Percentiles rank a stretch among this genome's conserved stretches.
Evolutionary conservation across 2,113 vertebrate genomes (phyloP).

Genomic region (Callionymus lyra): DNA sequence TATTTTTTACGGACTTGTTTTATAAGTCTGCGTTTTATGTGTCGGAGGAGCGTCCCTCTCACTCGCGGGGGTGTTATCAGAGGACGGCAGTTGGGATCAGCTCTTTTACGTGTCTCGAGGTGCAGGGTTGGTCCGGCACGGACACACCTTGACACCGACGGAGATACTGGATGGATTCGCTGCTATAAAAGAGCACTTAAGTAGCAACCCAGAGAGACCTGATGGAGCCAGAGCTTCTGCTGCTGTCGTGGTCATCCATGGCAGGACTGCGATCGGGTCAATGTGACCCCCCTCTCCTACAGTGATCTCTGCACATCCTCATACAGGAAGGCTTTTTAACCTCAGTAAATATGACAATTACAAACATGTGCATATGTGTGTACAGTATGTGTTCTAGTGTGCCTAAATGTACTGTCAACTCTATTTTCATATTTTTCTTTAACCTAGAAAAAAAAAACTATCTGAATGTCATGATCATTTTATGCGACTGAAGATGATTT

Average conservation of each 20-base stretch:
- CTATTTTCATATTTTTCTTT: slow-evolving; percentile 78
- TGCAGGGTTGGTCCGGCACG: slow-evolving; percentile 3
- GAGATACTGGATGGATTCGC: slow-evolving; percentile 27
- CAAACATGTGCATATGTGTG: slow-evolving; percentile 86
- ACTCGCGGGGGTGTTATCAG: neutral
- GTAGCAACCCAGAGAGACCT: slow-evolving; percentile 36
- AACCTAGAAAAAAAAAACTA: slow-evolving; percentile 61
- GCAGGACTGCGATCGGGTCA: slow-evolving; percentile 3
- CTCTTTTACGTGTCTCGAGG: neutral
- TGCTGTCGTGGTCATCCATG: slow-evolving; percentile 26
- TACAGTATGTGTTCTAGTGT: slow-evolving; percentile 93
- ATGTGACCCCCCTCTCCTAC: slow-evolving; percentile 34
- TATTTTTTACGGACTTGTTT: slow-evolving; percentile 96
- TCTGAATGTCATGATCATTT: slow-evolving; percentile 78
- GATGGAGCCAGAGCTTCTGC: slow-evolving; percentile 15
- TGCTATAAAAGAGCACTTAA: slow-evolving; percentile 56
- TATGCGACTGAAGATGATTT: slow-evolving; percentile 75
- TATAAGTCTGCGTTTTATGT: slow-evolving; percentile 81
- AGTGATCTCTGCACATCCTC: slow-evolving; percentile 35
- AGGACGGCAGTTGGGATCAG: too few relatives aligned
- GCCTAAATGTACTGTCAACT: slow-evolving; percentile 89
- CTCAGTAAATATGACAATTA: slow-evolving; percentile 74
- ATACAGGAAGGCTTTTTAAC: slow-evolving; percentile 43
- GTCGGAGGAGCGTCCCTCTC: slow-evolving; percentile 13
- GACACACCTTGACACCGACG: slow-evolving; percentile 6